phyloP scores from a whole-genome alignment of 2,888 invertebrate species.

The Andrena bucephala region DNA sequence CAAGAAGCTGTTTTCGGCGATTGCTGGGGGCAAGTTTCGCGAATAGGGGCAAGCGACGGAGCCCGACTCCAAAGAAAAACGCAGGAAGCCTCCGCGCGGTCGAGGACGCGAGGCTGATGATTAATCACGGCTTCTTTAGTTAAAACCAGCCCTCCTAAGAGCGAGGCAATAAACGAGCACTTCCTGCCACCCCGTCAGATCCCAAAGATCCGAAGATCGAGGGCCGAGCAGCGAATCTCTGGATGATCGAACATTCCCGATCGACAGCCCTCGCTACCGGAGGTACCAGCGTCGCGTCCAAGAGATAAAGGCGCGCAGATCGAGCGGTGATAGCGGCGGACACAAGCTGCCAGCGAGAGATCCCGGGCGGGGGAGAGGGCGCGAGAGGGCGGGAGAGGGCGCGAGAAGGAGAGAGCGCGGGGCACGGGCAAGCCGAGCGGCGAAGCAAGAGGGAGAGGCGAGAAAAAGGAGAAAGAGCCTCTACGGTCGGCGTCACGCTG shows the following conservation, averaged over 20 bases:
- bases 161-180: conserved; percentile 7
- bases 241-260: conserved; percentile 62
- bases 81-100: neutral
- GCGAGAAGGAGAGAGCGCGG: conserved; percentile 11
- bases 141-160: neutral
- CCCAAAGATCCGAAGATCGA: conserved; percentile 1
- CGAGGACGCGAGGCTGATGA: neutral
- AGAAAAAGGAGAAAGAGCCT: conserved; percentile 73
- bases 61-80: too few species aligned
- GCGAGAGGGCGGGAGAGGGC: neutral
- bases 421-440: conserved; percentile 32
- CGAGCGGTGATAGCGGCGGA: conserved; percentile 74
- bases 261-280: conserved; percentile 69
- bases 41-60: conserved; percentile 15
- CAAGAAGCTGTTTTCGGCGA: conserved; percentile 10
- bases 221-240: conserved; percentile 23
- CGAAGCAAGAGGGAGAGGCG: conserved; percentile 58
- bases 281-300: conserved; percentile 61
- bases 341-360: conserved; percentile 56
- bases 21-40: neutral
- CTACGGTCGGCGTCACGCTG: conserved; percentile 83
- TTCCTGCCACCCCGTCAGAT: neutral
- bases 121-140: conserved; percentile 19
- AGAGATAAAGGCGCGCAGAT: conserved; percentile 76
- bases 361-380: conserved; percentile 44